phyloP scores from a whole-genome alignment of 2,797 vertebrate genomes.

The Pseudomugil gertrudae region DNA sequence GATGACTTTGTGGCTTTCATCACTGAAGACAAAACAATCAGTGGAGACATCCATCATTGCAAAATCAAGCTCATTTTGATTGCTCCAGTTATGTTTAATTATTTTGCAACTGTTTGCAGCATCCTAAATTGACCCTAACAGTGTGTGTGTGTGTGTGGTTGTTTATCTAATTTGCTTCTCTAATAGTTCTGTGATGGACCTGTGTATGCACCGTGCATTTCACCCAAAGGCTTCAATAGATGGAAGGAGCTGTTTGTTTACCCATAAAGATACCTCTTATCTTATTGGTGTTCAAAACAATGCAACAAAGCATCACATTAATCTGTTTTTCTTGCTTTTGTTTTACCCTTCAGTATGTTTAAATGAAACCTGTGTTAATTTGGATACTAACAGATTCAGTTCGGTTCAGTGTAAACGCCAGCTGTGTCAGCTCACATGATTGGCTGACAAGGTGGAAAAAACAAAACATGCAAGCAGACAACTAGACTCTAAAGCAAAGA shows the following conservation, averaged over 20 bases:
- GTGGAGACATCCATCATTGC: background rate
- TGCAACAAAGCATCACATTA: background rate
- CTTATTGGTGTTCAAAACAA: background rate
- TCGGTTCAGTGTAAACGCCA: background rate
- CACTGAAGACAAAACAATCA: too few species aligned
- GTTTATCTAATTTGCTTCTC: too few species aligned
- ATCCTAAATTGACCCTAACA: background rate
- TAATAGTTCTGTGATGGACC: too few species aligned
- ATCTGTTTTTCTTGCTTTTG: background rate
- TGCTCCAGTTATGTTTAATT: background rate
- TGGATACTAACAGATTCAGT: background rate
- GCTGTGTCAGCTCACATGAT: background rate
- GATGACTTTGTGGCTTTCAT: too few species aligned
- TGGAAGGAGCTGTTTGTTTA: background rate
- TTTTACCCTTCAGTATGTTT: background rate
- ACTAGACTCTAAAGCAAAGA: background rate
- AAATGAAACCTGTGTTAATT: background rate
- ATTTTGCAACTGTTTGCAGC: background rate
- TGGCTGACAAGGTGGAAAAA: background rate
- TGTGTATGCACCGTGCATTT: too few species aligned
- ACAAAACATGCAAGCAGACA: background rate
- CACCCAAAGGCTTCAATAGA: background rate
- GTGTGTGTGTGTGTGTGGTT: background rate
- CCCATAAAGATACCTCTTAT: background rate
- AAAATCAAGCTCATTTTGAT: background rate